phyloP scores from a whole-genome alignment of 2,888 invertebrate species.

The Aphodius granarius region DNA sequence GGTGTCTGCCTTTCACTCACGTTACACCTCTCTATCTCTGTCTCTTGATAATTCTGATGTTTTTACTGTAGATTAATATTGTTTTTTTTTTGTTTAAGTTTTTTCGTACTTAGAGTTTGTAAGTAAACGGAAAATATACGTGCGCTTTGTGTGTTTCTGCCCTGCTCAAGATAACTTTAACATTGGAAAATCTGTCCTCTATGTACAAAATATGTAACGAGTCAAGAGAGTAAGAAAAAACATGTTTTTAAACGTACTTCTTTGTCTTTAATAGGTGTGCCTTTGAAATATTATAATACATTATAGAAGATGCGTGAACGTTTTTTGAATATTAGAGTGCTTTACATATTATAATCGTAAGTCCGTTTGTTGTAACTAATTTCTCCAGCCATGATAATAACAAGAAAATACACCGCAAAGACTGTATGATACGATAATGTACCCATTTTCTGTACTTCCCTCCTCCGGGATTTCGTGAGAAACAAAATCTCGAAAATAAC shows the following conservation, averaged over 20 bases:
- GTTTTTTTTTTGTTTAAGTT: background rate
- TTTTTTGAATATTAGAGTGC: background rate
- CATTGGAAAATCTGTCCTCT: background rate
- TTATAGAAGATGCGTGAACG: background rate
- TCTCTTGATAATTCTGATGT: too few species aligned
- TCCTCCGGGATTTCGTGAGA: background rate
- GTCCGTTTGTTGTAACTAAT: background rate
- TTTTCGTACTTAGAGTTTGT: background rate
- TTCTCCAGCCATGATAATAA: too few species aligned
- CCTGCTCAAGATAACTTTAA: background rate
- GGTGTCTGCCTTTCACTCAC: background rate
- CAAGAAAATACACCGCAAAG: too few species aligned
- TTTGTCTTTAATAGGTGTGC: slow-evolving; percentile 6
- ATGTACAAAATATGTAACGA: background rate
- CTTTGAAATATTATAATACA: background rate
- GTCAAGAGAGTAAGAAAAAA: background rate
- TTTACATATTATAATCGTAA: background rate
- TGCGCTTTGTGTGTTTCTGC: background rate
- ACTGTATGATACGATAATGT: too few species aligned
- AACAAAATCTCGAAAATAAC: background rate
- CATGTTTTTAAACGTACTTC: background rate
- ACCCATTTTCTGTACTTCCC: too few species aligned
- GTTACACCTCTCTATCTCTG: background rate
- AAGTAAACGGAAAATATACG: background rate
- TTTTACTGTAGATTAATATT: too few species aligned